Percentiles rank a stretch among this genome's conserved stretches.
phyloP scores from a whole-genome alignment of 2,888 invertebrate genomes.

The Megalurothrips usitatus region DNA sequence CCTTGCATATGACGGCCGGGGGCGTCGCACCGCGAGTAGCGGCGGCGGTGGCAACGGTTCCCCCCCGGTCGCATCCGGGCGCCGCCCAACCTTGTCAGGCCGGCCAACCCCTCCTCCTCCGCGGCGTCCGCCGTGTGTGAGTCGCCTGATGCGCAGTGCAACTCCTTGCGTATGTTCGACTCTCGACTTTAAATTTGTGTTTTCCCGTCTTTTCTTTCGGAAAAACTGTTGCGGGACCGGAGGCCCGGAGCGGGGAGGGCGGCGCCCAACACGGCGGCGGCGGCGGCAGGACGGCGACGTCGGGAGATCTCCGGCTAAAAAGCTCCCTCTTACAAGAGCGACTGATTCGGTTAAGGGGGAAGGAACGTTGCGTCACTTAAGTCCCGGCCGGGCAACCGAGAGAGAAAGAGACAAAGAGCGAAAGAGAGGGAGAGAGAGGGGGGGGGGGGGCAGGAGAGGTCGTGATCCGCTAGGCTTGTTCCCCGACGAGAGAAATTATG shows the following conservation, averaged over 20 bases:
- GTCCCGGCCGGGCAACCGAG: neutral
- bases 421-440: neutral
- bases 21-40: neutral
- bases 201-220: too few species aligned
- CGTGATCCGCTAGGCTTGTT: conserved; percentile 6
- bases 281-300: too few species aligned
- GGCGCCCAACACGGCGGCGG: too few species aligned
- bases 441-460: neutral
- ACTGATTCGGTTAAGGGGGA: conserved; percentile 14
- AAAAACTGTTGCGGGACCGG: too few species aligned
- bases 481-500: conserved; percentile 15
- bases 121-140: too few species aligned
- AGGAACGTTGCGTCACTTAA: conserved; percentile 4
- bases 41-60: neutral
- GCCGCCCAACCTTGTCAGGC: too few species aligned
- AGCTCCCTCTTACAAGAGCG: conserved; percentile 1
- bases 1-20: conserved; percentile 12
- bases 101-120: too few species aligned
- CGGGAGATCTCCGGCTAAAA: neutral
- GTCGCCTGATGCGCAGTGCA: too few species aligned
- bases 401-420: neutral
- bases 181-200: too few species aligned
- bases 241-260: too few species aligned
- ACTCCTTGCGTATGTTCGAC: too few species aligned
- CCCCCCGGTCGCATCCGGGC: too few species aligned